Percentiles rank a stretch among this genome's conserved stretches.
Conservation (phyloP, 2,113 vertebrate genomes). For the Noturus placidus region DNA sequence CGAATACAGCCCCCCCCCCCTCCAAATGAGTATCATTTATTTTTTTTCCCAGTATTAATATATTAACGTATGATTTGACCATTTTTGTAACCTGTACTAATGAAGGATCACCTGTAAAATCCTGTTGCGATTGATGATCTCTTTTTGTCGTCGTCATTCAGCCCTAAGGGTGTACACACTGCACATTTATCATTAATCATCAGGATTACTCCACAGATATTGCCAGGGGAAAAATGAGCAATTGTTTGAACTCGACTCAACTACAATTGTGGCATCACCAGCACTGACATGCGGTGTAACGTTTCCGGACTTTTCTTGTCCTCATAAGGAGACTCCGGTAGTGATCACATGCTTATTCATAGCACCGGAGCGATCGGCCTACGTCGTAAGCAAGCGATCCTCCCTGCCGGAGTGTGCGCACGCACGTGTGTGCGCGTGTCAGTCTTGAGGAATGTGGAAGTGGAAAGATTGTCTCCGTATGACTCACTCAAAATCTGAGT, state of each 20-base stretch:
- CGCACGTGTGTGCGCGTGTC: background rate
- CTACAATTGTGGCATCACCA: background rate
- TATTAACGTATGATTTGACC: background rate
- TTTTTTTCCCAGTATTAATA: background rate
- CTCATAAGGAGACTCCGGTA: background rate
- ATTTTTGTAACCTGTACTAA: background rate
- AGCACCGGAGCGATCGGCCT: background rate
- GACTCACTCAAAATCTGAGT: background rate
- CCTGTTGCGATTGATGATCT: background rate
- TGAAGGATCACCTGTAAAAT: background rate
- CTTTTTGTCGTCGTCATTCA: background rate
- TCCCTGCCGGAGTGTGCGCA: background rate
- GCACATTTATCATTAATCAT: background rate
- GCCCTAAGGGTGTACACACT: background rate
- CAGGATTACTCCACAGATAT: background rate
- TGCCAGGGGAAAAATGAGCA: background rate
- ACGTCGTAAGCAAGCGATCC: background rate
- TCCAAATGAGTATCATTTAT: background rate
- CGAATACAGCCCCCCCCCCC: background rate
- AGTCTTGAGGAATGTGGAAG: slow-evolving; percentile 2
- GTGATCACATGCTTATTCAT: slow-evolving; percentile 20
- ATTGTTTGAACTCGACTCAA: background rate
- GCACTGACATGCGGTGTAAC: background rate
- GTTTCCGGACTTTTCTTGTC: background rate
- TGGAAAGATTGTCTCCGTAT: slow-evolving; percentile 2